These are phyloP conservation scores for Acronicta psi DNA, from an alignment of 2,888 invertebrate genomes.

Conservation along the genomic window DNA sequence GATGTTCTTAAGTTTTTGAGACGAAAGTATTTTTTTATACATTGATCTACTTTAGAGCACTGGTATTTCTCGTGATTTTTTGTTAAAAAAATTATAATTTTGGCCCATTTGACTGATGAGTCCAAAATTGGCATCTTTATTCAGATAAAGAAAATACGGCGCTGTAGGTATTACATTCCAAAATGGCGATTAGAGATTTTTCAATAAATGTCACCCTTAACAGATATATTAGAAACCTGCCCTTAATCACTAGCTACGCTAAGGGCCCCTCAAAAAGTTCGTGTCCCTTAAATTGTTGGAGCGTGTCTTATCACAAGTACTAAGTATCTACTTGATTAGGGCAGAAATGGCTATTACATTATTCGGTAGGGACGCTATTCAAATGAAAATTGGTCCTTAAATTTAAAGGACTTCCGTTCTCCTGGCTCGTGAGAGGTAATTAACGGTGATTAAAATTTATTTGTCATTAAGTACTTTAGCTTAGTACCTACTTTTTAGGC, in stretches of 20 bases:
- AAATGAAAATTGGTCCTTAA: conserved; percentile 44
- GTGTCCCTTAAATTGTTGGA: conserved; percentile 61
- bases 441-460: conserved; percentile 36
- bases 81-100: too few relatives aligned
- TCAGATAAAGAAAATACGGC: too few relatives aligned
- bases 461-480: conserved; percentile 22
- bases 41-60: too few relatives aligned
- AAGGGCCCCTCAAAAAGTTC: conserved; percentile 62
- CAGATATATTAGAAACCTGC: conserved; percentile 34
- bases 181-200: too few relatives aligned
- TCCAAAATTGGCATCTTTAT: too few relatives aligned
- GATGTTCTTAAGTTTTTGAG: conserved; percentile 11
- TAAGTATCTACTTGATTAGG: conserved; percentile 70
- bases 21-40: too few relatives aligned
- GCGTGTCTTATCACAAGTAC: conserved; percentile 75
- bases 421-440: conserved; percentile 28
- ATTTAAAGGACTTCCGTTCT: conserved; percentile 34
- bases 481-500: neutral
- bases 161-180: too few relatives aligned
- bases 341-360: conserved; percentile 64
- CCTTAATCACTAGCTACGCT: conserved; percentile 47
- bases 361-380: conserved; percentile 47
- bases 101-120: too few relatives aligned
- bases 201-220: too few relatives aligned
- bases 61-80: too few relatives aligned